Conservation (phyloP, 1,140 invertebrate species). For the Brachionus rubens region DNA sequence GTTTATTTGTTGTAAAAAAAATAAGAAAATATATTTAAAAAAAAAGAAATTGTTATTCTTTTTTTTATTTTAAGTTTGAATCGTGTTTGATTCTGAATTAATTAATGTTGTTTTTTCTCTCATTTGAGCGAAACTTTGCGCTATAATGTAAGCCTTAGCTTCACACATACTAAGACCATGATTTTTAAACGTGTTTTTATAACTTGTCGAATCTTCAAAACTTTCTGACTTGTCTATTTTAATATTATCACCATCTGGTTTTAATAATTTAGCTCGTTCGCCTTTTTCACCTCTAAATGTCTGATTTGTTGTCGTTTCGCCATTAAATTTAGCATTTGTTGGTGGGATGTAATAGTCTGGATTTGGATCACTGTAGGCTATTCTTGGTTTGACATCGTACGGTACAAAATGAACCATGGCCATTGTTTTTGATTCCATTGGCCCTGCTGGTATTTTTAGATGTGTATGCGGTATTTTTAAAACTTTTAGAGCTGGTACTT, state of each 20-base stretch:
- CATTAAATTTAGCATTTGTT: background rate
- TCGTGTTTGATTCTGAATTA: too few species aligned
- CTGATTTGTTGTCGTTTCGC: background rate
- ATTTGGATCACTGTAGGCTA: background rate
- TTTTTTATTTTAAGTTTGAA: background rate
- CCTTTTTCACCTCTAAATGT: constrained; percentile 9
- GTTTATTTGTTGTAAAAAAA: too few species aligned
- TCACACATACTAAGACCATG: constrained; percentile 26
- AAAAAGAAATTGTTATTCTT: background rate
- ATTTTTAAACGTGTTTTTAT: constrained; percentile 20
- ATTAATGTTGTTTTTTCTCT: too few species aligned
- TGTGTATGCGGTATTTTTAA: background rate
- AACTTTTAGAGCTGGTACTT: constrained; percentile 5
- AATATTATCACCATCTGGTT: background rate
- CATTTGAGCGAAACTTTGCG: background rate
- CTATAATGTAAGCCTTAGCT: constrained; percentile 17
- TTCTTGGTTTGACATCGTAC: background rate
- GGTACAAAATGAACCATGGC: background rate
- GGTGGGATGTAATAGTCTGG: background rate
- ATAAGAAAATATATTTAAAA: too few species aligned
- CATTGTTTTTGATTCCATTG: constrained; percentile 16
- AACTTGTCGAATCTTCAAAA: background rate
- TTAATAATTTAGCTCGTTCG: background rate
- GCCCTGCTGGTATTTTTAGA: background rate
- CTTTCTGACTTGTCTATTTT: constrained; percentile 12